A percentile compares a stretch with the other conserved stretches of the same genome.
These are phyloP conservation scores for Acronicta leporina DNA, from an alignment of 2,888 invertebrate genomes.

Conservation along the genomic window DNA sequence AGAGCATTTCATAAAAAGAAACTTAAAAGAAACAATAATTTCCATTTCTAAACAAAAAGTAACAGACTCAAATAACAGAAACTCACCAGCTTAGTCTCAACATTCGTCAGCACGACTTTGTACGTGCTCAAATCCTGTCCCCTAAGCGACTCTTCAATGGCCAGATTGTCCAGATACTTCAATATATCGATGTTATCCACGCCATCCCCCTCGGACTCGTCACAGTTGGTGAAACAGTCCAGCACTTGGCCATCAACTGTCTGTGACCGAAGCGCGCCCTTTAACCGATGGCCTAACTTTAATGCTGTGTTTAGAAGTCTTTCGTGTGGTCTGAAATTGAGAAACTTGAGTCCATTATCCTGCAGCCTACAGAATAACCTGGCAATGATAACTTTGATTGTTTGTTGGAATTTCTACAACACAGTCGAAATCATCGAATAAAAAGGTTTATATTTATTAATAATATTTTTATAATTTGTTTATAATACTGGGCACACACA, in stretches of 20 bases:
- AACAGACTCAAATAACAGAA: background rate
- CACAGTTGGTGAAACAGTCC: conserved; percentile 70
- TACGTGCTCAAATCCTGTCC: conserved; percentile 79
- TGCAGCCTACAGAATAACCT: too few relatives aligned
- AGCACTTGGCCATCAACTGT: conserved; percentile 86
- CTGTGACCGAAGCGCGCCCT: conserved; percentile 89
- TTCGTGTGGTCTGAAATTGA: conserved; percentile 73
- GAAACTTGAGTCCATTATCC: background rate
- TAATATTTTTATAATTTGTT: too few relatives aligned
- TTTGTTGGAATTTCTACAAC: too few relatives aligned
- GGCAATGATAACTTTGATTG: too few relatives aligned
- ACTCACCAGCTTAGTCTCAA: conserved; percentile 80
- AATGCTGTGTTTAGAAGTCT: conserved; percentile 68
- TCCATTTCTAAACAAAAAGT: too few relatives aligned
- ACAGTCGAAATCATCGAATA: too few relatives aligned
- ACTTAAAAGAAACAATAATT: too few relatives aligned
- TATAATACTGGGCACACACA: too few relatives aligned
- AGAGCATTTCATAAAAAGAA: too few relatives aligned
- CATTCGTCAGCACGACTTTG: conserved; percentile 82
- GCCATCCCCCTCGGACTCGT: conserved; percentile 67
- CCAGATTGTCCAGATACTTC: conserved; percentile 80
- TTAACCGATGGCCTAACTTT: conserved; percentile 90
- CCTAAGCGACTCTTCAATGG: conserved; percentile 77
- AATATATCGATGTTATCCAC: conserved; percentile 78
- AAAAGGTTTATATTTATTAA: too few relatives aligned